Conservation (phyloP, 92 coral and sea anemone species). For the Zoanthus sansibaricus region DNA sequence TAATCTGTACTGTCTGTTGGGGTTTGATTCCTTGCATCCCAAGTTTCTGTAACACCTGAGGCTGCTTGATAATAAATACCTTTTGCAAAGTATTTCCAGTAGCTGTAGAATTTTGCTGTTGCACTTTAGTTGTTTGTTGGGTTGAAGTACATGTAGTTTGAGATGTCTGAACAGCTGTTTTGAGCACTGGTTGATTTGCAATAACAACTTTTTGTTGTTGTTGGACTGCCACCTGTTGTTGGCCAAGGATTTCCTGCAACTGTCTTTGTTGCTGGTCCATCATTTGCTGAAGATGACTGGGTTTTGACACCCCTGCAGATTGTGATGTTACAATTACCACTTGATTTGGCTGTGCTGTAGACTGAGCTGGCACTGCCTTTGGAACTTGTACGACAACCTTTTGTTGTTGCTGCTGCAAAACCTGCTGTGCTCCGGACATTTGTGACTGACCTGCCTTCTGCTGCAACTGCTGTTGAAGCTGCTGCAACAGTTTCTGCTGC, state of each 20-base stretch:
- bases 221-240: slow-evolving; percentile 44
- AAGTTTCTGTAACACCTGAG: slow-evolving; percentile 81
- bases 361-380: slow-evolving; percentile 23
- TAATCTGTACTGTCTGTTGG: slow-evolving; percentile 92
- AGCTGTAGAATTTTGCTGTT: slow-evolving; percentile 65
- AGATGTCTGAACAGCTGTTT: slow-evolving; percentile 59
- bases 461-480: slow-evolving; percentile 67
- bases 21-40: slow-evolving; percentile 82
- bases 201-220: slow-evolving; percentile 55
- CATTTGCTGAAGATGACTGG: slow-evolving; percentile 26
- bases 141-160: slow-evolving; percentile 44
- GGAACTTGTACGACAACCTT: slow-evolving; percentile 1
- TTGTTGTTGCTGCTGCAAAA: slow-evolving; percentile 47
- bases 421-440: slow-evolving; percentile 15
- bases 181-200: slow-evolving; percentile 43
- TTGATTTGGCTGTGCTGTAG: slow-evolving; percentile 19
- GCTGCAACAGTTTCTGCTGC: slow-evolving; percentile 63
- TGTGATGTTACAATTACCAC: slow-evolving; percentile 31
- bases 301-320: slow-evolving; percentile 17
- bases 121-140: slow-evolving; percentile 58
- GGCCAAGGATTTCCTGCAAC: slow-evolving; percentile 59
- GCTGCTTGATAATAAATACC: slow-evolving; percentile 93
- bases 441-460: slow-evolving; percentile 35
- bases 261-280: slow-evolving; percentile 58
- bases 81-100: slow-evolving; percentile 73